Base-by-base conservation (phyloP, 2,113 vertebrate species). In the Corythornis vintsioides region DNA sequence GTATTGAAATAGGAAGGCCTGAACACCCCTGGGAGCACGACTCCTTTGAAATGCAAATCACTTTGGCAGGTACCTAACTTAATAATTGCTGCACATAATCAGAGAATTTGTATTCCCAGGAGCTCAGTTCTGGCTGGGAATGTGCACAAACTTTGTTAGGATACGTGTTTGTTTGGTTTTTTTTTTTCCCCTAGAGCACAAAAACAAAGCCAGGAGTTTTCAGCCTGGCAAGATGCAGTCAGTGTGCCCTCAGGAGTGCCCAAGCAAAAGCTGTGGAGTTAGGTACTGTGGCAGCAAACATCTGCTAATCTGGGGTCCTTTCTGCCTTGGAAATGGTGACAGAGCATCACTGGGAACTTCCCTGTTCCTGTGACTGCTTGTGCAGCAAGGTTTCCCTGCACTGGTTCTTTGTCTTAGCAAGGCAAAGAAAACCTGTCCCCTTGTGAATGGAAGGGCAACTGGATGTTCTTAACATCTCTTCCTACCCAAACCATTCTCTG, bases 331-430 rank as follows among this genome's bases (percentile, higher is more conserved):
- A 1, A 42, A 7, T 35, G 1, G 1, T 71, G 29, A 29, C 33
- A 60, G 45, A 65, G 45, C 26, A 8, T 15, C 0, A 2, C 25
- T 0, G 20, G 16, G 2, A 70, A 48, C 12, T 50, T 72, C 38
- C 4, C 1, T 3, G 6, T 80, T 76, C 14, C 15, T 0, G 0
- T 43, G 20, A 7, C 26, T 17, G 6, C 13, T 18, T 47, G 21
- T 56, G 50, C 59, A 43, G 64, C 16, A 3, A 7, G 43, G 18
- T 15, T 88, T 79, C 26, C 28, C 29, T 56, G 25, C 42, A 8
- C 28, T 77, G 17, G 7, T 52, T 90, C 16, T 69, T 59, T 18
- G 10, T 7, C 50, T 80, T 13, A 13, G 20, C 7, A 17, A 61
- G 22, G 45, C 19, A 43, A 50, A 61, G 42, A n/a, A 13, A 12